Base-by-base conservation (phyloP, 1,140 invertebrate genomes). In the Phthorimaea operculella region DNA sequence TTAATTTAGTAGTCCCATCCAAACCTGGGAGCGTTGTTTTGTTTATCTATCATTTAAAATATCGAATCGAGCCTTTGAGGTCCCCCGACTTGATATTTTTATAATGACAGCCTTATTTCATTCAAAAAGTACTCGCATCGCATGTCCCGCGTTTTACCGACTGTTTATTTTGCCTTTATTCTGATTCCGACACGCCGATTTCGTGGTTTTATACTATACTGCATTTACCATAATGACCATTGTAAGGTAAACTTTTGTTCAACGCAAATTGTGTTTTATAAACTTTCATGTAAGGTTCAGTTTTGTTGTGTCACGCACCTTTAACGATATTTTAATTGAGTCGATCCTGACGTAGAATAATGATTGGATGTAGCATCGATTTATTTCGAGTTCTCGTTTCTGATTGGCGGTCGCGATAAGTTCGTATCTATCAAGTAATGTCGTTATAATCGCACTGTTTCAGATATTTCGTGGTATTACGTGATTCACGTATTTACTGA, bases 311-410 rank as follows among this genome's bases (percentile, higher is more conserved):
- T 70, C 70, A 62, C 68, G 50, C 55, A 64, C 54, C 76, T 81
- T 85, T 85, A 83, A 85, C 81, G 81, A 85, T 85, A 85, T 85
- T 85, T 85, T 85, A 85, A 85, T 85, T 83, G 81, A 85, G 78
- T 83, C 72, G 77, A 81, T 74, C 79, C 76, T 79, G 82, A 85
- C 82, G 72, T 82, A 59, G 77, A 85, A 69, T 85, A 85, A 85
- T 85, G 82, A 82, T 85, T 85, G 82, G 82, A 85, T 73, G 82
- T 79, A 79, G 79, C 82, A 79, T 78, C 78, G 79, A 85, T 85
- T 85, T 83, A 85, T 85, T 83, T 84, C 66, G 76, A 83, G 71
- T 83, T 85, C 82, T 81, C 76, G 74, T 81, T 80, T 79, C 68
- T 85, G 82, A 85, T 85, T 85, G 82, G 82, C 76, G 82, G 75